Evolutionary conservation across 2,797 vertebrate genomes (phyloP).

Genomic region (Linurgus olivaceus): DNA sequence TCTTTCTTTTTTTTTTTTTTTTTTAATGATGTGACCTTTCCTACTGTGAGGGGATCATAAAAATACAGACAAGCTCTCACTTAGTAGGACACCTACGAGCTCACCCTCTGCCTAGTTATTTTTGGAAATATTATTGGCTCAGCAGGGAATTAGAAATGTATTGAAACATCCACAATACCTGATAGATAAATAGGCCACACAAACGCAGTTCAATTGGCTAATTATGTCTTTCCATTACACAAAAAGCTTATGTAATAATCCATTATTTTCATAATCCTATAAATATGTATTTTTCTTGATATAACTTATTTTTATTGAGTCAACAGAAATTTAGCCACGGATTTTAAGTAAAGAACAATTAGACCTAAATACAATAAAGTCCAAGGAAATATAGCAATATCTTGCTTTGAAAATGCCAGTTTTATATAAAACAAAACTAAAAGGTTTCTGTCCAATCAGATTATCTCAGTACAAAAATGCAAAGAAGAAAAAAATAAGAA

Average conservation of each 20-base stretch:
- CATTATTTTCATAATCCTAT: not conserved
- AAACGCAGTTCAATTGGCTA: not conserved
- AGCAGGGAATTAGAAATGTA: not conserved
- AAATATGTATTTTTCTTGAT: not conserved
- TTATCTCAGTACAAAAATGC: not conserved
- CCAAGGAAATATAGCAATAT: not conserved
- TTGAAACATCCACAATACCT: not conserved
- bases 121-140: slow-evolving; percentile 29
- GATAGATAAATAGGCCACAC: not conserved
- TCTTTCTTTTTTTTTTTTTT: not conserved
- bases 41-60: not conserved
- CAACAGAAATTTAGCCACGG: not conserved
- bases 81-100: not conserved
- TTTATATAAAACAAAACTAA: not conserved
- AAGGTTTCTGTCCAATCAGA: not conserved
- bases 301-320: not conserved
- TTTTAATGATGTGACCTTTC: not conserved
- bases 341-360: not conserved
- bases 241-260: not conserved
- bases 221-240: not conserved
- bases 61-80: not conserved
- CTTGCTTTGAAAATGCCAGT: not conserved
- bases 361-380: not conserved
- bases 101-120: not conserved
- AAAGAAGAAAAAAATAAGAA: not conserved